These are phyloP conservation scores for Tadarida brasiliensis DNA, from an alignment of 2,797 vertebrate species.

Conservation along the genomic window DNA sequence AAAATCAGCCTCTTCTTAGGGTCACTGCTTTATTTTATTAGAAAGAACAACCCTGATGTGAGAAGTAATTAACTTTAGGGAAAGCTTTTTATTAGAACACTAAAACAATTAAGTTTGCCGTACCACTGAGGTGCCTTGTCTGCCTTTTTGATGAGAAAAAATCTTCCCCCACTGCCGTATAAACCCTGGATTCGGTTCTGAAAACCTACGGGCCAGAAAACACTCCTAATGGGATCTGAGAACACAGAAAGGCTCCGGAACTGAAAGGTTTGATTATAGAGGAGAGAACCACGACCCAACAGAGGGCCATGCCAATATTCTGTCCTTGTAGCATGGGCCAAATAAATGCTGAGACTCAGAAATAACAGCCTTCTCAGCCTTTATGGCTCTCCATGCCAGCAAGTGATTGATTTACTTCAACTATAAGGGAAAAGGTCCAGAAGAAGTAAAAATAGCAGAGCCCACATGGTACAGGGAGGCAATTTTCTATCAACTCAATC, in stretches of 20 bases:
- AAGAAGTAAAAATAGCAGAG: constrained; percentile 22
- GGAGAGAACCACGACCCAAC: not conserved
- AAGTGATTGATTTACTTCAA: not conserved
- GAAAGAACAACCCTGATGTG: constrained; percentile 39
- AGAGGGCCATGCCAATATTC: not conserved
- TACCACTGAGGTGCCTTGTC: constrained; percentile 37
- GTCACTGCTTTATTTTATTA: constrained; percentile 27
- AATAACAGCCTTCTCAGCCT: not conserved
- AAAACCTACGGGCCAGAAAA: constrained; percentile 44
- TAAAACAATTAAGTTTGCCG: constrained; percentile 67
- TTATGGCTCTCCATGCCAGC: not conserved
- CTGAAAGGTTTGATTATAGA: not conserved
- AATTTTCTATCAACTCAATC: not conserved
- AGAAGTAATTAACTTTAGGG: constrained; percentile 64
- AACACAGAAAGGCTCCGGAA: not conserved
- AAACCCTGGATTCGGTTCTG: constrained; percentile 29
- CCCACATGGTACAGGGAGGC: not conserved
- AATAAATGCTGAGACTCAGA: not conserved
- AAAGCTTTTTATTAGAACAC: constrained; percentile 69
- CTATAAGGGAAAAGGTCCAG: not conserved
- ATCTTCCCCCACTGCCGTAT: constrained; percentile 34
- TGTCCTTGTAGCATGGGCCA: not conserved
- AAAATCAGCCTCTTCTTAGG: not conserved
- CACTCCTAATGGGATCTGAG: not conserved
- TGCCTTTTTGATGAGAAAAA: constrained; percentile 54